A percentile compares a stretch with the other conserved stretches of the same genome.
These are phyloP conservation scores for Semotilus atromaculatus DNA, from an alignment of 2,797 vertebrate species.

Conservation along the genomic window DNA sequence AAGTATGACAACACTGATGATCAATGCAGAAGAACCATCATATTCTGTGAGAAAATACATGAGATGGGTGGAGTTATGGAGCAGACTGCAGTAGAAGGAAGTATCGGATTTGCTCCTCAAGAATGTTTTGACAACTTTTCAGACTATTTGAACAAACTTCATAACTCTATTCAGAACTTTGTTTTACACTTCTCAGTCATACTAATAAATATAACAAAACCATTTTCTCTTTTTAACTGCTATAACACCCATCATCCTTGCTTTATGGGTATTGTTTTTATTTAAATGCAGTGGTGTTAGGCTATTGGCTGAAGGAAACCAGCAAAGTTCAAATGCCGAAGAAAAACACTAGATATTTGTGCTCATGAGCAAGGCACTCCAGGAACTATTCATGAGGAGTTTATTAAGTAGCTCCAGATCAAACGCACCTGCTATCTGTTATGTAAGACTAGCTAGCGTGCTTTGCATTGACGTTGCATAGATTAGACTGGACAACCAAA, in stretches of 20 bases:
- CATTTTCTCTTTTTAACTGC: neutral
- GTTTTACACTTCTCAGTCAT: neutral
- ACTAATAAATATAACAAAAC: neutral
- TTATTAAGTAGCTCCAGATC: conserved; percentile 9
- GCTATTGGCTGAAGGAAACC: neutral
- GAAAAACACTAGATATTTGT: neutral
- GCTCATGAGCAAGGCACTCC: neutral
- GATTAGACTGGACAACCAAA: too few relatives aligned
- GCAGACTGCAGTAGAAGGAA: neutral
- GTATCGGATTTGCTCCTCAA: neutral
- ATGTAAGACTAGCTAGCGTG: neutral
- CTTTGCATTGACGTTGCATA: neutral
- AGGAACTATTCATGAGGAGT: neutral
- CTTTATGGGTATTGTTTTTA: neutral
- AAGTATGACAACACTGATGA: neutral
- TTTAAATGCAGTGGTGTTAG: neutral
- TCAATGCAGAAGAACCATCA: neutral
- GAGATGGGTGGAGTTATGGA: neutral
- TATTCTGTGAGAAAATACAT: neutral
- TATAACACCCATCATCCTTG: neutral
- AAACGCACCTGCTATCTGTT: neutral
- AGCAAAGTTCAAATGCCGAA: neutral
- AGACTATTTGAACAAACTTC: neutral
- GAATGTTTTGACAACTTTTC: neutral
- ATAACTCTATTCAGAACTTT: neutral